Conservation (phyloP, 2,113 vertebrate genomes). For the Condylura cristata region DNA sequence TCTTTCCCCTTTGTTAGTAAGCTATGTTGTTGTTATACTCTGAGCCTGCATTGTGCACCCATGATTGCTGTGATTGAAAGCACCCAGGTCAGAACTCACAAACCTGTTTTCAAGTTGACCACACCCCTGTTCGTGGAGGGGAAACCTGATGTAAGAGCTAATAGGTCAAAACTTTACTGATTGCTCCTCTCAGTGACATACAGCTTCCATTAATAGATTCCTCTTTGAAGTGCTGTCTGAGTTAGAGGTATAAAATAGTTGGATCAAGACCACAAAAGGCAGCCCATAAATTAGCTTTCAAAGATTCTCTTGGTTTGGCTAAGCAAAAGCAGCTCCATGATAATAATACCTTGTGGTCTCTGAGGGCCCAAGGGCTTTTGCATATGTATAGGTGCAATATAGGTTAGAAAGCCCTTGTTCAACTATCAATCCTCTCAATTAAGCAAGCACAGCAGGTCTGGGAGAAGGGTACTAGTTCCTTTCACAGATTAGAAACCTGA, state of each 20-base stretch:
- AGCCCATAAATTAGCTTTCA: slow-evolving; percentile 32
- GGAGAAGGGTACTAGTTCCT: background rate
- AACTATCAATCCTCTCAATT: background rate
- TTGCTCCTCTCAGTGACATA: background rate
- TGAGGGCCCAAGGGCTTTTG: background rate
- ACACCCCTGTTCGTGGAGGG: no score
- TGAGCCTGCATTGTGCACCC: no score
- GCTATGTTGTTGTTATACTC: no score
- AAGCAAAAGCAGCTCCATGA: background rate
- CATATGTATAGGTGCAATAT: background rate
- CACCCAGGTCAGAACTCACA: no score
- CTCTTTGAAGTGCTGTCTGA: background rate
- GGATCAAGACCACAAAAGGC: background rate
- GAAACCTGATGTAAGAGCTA: background rate
- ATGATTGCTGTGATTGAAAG: no score
- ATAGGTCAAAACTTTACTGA: background rate
- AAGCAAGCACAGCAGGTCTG: background rate
- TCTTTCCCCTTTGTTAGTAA: no score
- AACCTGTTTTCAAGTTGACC: background rate
- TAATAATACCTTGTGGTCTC: background rate
- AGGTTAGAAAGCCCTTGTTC: background rate
- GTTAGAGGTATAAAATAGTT: background rate
- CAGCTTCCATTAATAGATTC: background rate
- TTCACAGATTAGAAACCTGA: background rate
- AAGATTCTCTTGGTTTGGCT: background rate